Conservation (phyloP, 2,888 invertebrate species). For the Nudaria mundana region DNA sequence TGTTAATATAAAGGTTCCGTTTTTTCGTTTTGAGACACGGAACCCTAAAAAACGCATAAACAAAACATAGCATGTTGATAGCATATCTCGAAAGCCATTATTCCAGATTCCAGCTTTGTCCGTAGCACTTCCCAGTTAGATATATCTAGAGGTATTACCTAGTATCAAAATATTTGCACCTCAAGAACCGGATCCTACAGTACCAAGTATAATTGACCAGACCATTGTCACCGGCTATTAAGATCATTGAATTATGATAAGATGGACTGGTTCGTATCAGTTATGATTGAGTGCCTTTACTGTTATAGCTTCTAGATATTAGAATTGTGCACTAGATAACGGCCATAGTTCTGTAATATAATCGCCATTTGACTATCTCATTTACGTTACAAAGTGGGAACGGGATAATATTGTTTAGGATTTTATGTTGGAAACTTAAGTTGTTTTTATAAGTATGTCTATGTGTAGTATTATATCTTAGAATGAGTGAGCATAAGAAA, state of each 20-base stretch:
- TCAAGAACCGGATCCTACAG: slow-evolving; percentile 27
- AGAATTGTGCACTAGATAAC: neutral
- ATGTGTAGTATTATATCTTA: no score
- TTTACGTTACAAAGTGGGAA: no score
- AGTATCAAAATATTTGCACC: slow-evolving; percentile 35
- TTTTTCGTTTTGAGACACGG: no score
- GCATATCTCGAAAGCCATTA: neutral
- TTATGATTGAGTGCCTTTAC: slow-evolving; percentile 20
- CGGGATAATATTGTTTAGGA: no score
- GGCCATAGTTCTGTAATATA: neutral
- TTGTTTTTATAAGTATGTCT: no score
- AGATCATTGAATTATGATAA: slow-evolving; percentile 43
- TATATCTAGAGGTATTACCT: slow-evolving; percentile 10
- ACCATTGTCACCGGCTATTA: slow-evolving; percentile 46
- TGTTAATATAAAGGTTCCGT: no score
- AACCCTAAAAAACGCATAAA: neutral
- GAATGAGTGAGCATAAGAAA: no score
- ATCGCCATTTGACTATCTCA: slow-evolving; percentile 5
- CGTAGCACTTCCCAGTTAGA: slow-evolving; percentile 12
- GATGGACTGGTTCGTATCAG: slow-evolving; percentile 27
- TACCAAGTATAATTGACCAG: slow-evolving; percentile 40
- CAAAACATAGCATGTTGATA: no score
- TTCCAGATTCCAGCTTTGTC: neutral
- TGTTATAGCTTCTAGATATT: neutral
- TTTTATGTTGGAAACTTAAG: no score